Base-by-base conservation (phyloP, 1,140 invertebrate species). In the Lerema accius region DNA sequence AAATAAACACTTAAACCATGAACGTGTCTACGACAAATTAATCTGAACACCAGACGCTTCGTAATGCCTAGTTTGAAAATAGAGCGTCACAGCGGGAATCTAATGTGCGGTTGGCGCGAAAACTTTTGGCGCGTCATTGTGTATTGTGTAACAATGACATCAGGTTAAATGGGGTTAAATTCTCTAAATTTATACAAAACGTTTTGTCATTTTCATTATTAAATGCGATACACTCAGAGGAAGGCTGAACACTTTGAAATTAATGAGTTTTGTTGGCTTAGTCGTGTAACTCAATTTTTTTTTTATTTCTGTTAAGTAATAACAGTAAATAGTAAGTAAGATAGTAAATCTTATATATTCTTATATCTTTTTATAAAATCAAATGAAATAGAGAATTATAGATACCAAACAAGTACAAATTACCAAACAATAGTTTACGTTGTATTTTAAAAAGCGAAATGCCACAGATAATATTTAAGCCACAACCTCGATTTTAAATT, bases 1-100 rank as follows among this genome's bases (percentile, higher is more conserved):
- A 75, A 75, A 77, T 77, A 77, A 77, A 73, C n/a, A n/a, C 65
- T 56, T 15, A 45, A 45, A 19, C 19, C 53, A 45, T 56, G 60
- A 70, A 59, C 66, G 69, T 73, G 69, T 65, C 60, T 77, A 75
- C 75, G 76, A 78, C 76, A 75, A 75, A 78, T 78, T 78, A 75
- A 75, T 78, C 68, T 69, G 65, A 77, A 71, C 71, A 64, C 61
- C 40, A 50, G 58, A 63, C 63, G 42, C 59, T 73, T 73, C 73
- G 71, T 73, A 68, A 68, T 45, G 13, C 53, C n/a, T 32, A 58
- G 59, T 73, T 77, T 67, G 68, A 78, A 80, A 80, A 82, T 75
- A 75, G 71, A 72, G 67, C 61, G 64, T 51, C 59, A 37, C 62
- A 67, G 28, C 37, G 46, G 53, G 50, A 66, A 60, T 28, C 53